Base-by-base conservation (phyloP, 2,797 vertebrate species). In the Fistularia commersonii region DNA sequence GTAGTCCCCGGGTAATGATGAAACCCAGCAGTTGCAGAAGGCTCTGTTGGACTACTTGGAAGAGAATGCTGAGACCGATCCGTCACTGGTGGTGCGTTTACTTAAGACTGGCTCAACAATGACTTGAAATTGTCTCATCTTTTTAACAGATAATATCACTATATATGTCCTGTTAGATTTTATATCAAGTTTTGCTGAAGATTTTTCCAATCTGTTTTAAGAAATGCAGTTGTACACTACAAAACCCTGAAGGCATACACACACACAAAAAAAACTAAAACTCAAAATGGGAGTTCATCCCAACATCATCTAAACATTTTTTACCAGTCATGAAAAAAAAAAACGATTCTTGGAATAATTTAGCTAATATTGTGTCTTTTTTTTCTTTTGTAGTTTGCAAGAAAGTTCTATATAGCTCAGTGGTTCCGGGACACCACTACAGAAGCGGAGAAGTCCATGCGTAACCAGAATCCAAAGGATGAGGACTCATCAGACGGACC, bases 391-490 rank as follows among this genome's bases (percentile, higher is more conserved):
- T 60, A 98, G 96, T 98, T 98, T 93, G 93, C 96, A 55, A 91
- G 95, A 56, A 98, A 97, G 85, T 98, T 98, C 86, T 98, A 97
- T 84, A 78, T 98, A 54, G 96, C 96, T 8, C 96, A 98, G 71
- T 98, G 96, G 96, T 98, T 97, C 66, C 91, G 96, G 57, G 96
- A 98, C 60, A 91, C 95, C 60, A 97, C 95, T 52, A 92, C 96
- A 8, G 96, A 98, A 83, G 93, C 95, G n/a, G 96, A 98, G 61
- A 98, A 97, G 80, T 96, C 96, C 77, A 98, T 98, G 91, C 92
- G 93, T 70, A 94, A 89, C 82, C 94, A 97, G 79, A 90, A 89
- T 66, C 80, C 87, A 1, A 96, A 96, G 69, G 95, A 97, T 51
- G 95, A 97, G 1, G 95, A 97, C 71, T 92, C 94, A 1, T 96